Evolutionary conservation across 2,888 invertebrate species (phyloP).

Genomic region (Theodoxus fluviatilis): DNA sequence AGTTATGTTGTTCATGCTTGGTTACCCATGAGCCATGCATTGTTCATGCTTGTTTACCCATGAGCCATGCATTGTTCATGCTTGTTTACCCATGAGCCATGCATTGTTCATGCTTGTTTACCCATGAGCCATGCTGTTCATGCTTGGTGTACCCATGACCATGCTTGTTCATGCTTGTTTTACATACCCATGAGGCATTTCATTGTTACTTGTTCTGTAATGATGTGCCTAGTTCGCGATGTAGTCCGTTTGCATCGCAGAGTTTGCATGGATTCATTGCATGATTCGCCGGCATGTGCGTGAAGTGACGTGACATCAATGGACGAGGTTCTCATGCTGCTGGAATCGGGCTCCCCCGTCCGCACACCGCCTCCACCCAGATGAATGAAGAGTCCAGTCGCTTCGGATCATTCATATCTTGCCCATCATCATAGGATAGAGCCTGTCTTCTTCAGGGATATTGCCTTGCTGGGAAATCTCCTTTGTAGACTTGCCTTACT

Average conservation of each 20-base stretch:
- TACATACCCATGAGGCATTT: no score
- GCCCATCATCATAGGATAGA: slow-evolving; percentile 62
- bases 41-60: no score
- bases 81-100: no score
- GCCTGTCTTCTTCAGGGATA: slow-evolving; percentile 8
- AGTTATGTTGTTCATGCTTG: no score
- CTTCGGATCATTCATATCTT: slow-evolving; percentile 66
- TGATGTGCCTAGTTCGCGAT: neutral
- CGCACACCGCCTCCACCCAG: slow-evolving; percentile 66
- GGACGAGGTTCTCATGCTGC: slow-evolving; percentile 63
- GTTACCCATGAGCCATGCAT: no score
- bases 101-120: no score
- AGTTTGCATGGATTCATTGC: slow-evolving; percentile 28
- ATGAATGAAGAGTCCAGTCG: slow-evolving; percentile 67
- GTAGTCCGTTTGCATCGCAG: neutral
- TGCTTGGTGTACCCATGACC: no score
- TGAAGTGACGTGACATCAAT: slow-evolving; percentile 59
- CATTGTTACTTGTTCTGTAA: no score
- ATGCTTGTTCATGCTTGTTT: no score
- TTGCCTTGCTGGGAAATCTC: neutral
- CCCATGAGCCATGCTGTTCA: no score
- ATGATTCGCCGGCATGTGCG: slow-evolving; percentile 63
- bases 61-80: no score
- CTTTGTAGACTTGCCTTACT: no score
- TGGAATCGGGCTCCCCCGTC: slow-evolving; percentile 61